A percentile compares a stretch with the other conserved stretches of the same genome.
These are phyloP conservation scores for Crenuchus spilurus DNA, from an alignment of 2,797 vertebrate genomes.

Conservation along the genomic window DNA sequence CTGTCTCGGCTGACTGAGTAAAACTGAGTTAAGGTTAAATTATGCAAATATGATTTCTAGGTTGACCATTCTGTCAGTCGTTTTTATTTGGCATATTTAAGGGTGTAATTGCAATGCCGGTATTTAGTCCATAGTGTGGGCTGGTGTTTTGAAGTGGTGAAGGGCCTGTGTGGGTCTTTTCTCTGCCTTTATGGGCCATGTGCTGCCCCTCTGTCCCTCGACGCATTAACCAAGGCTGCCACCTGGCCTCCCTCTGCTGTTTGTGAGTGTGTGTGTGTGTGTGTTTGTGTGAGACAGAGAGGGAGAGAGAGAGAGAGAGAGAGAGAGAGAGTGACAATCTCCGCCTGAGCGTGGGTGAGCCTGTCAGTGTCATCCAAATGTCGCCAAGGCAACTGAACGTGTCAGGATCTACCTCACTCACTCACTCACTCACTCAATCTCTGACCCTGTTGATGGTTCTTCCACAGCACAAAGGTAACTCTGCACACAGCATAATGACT, in stretches of 20 bases:
- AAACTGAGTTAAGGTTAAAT: no score
- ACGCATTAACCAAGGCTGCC: constrained; percentile 18
- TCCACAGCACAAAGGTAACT: not conserved
- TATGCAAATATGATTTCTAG: no score
- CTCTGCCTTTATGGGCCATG: constrained; percentile 1
- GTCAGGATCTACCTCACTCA: constrained; percentile 21
- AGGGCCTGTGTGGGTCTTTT: constrained; percentile 5
- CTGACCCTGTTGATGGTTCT: not conserved
- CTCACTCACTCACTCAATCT: constrained; percentile 16
- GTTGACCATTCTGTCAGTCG: no score
- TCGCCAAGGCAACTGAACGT: constrained; percentile 31
- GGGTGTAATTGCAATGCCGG: no score
- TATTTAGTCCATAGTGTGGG: not conserved
- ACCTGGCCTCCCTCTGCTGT: not conserved
- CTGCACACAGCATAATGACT: not conserved
- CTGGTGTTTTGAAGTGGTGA: not conserved
- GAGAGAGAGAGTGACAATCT: not conserved
- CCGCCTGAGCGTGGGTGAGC: constrained; percentile 33
- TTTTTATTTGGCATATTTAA: no score
- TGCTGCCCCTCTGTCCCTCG: constrained; percentile 19
- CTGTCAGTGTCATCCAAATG: constrained; percentile 30
- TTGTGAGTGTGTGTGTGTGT: constrained; percentile 8
- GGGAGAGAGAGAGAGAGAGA: not conserved
- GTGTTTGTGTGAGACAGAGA: not conserved
- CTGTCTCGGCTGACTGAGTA: no score